Evolutionary conservation across 2,113 vertebrate genomes (phyloP).

Genomic region (Trichomycterus rosablanca): DNA sequence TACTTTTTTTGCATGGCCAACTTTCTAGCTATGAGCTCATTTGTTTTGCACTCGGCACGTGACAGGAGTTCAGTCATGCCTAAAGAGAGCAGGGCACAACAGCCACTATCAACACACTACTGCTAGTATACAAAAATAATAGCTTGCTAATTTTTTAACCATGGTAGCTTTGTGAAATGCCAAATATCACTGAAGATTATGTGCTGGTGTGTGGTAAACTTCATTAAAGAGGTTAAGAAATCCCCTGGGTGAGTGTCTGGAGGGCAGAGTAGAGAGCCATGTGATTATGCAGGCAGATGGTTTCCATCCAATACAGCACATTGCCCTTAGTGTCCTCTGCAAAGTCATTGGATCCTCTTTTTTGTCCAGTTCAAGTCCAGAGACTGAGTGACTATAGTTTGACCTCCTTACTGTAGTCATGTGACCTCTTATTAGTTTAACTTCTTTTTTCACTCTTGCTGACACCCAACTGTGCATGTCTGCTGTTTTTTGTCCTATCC

Average conservation of each 20-base stretch:
- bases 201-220: conserved; percentile 46
- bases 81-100: conserved; percentile 55
- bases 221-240: conserved; percentile 28
- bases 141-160: conserved; percentile 52
- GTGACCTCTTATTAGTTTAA: conserved; percentile 31
- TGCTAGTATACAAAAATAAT: conserved; percentile 54
- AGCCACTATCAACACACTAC: conserved; percentile 61
- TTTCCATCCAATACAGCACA: background rate
- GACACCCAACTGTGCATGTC: background rate
- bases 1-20: conserved; percentile 61
- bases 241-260: conserved; percentile 23
- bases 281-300: conserved; percentile 6
- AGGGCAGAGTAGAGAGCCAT: conserved; percentile 13
- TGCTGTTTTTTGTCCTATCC: background rate
- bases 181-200: conserved; percentile 41
- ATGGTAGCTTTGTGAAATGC: conserved; percentile 49
- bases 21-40: conserved; percentile 48
- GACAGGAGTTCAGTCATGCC: conserved; percentile 51
- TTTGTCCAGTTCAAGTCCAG: no score
- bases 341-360: conserved; percentile 6
- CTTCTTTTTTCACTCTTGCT: conserved; percentile 38
- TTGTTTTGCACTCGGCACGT: conserved; percentile 42
- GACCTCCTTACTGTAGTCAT: background rate
- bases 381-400: background rate
- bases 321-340: no score